Base-by-base conservation (phyloP, 2,888 invertebrate species). In the Apamea sordens region DNA sequence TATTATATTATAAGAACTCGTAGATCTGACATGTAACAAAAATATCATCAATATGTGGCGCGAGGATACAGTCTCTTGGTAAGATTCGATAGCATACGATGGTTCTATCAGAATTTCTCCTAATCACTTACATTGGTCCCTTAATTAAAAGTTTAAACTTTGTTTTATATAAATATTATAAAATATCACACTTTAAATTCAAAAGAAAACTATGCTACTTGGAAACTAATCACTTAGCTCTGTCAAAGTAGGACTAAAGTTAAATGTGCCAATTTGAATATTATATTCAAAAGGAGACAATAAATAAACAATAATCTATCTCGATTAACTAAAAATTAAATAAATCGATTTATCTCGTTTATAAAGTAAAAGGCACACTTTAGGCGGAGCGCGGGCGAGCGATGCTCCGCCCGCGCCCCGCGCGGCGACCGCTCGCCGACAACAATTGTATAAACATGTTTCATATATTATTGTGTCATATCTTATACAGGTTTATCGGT, bases 141-240 rank as follows among this genome's bases (percentile, higher is more conserved):
- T 96, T 96, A 96, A 94, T 96, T 96, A 95, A 96, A 96, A 95
- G 95, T 95, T 96, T 95, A 93, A 96, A 96, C 96, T 96, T 96
- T 96, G 94, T 96, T 96, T 96, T 95, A 88, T 73, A 96, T 96
- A 96, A 96, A 96, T 96, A 96, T 95, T 96, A 96, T 95, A 96
- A 96, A 96, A 97, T 97, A 97, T 97, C 97, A 97, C 97, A 96
- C 97, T 96, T 96, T 96, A 96, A 96, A 96, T 96, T 96, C 96
- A 96, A 96, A 95, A 95, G 94, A 90, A 95, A 95, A 94, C 95
- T 96, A 95, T 94, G 89, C 96, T 96, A 96, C 92, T 92, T 95
- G 94, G 94, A 96, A 95, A 95, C 95, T 95, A 95, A 95, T 94
- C 93, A 94, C 93, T 95, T 95, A 95, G 95, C 90, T 96, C 93